These are phyloP conservation scores for Mastigias papua DNA, from an alignment of 30 jellyfish, hydroid and myxozoan species.

Conservation along the genomic window DNA sequence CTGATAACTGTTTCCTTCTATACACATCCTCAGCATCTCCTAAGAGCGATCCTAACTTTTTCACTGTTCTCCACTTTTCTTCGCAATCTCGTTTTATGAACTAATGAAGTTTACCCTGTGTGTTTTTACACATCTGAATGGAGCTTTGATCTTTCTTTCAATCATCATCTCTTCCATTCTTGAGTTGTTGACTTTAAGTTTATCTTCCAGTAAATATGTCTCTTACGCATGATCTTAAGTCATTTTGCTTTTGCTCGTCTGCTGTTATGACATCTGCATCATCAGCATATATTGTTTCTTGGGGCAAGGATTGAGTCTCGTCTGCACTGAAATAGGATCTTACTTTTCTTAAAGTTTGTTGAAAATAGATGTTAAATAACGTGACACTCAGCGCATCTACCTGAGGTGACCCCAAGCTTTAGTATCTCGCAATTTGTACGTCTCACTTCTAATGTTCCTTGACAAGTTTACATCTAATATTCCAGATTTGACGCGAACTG, in stretches of 20 bases:
- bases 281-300: background rate
- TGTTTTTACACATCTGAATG: slow-evolving; percentile 67
- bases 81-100: no score
- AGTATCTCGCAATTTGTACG: no score
- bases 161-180: slow-evolving; percentile 50
- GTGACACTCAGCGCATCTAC: background rate
- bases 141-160: slow-evolving; percentile 57
- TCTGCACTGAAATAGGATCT: no score
- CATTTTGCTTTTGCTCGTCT: background rate
- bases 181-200: background rate
- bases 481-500: no score
- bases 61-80: no score
- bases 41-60: background rate
- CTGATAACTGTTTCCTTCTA: no score
- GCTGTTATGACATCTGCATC: background rate
- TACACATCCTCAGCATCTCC: background rate
- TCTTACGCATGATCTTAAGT: background rate
- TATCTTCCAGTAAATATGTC: background rate
- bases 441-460: no score
- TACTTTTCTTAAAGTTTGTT: background rate
- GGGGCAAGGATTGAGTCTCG: no score
- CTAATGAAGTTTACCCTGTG: slow-evolving; percentile 46
- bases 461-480: no score
- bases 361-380: background rate
- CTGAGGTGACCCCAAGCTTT: background rate